Evolutionary conservation across 92 coral and sea anemone genomes (phyloP).

Genomic region (Galaxea fascicularis): DNA sequence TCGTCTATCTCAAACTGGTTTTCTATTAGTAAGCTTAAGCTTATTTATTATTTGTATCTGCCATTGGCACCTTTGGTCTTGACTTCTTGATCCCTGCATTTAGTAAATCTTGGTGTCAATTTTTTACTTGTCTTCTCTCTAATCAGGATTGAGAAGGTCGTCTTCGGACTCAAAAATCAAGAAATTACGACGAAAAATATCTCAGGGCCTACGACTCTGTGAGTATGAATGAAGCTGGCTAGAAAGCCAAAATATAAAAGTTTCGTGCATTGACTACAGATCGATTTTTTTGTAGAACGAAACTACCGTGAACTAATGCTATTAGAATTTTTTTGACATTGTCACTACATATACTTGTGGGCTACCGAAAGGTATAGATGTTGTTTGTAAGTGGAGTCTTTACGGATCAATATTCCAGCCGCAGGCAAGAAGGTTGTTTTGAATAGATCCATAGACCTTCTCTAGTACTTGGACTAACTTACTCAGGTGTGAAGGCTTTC

Average conservation of each 20-base stretch:
- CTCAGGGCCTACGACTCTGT: slow-evolving; percentile 96
- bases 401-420: background rate
- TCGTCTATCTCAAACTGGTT: slow-evolving; percentile 1
- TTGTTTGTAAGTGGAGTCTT: background rate
- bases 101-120: background rate
- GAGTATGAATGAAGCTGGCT: slow-evolving; percentile 38
- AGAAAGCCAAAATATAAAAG: background rate
- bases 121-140: background rate
- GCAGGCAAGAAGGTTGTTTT: background rate
- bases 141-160: slow-evolving; percentile 46
- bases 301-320: background rate
- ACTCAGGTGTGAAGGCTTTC: background rate
- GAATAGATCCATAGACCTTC: background rate
- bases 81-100: slow-evolving; percentile 7
- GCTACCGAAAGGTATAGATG: background rate
- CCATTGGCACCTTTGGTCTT: background rate
- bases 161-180: slow-evolving; percentile 90
- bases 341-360: background rate
- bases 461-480: too few species aligned
- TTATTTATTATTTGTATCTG: slow-evolving; percentile 1
- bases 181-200: slow-evolving; percentile 85
- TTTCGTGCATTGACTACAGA: background rate
- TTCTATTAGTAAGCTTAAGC: background rate
- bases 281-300: background rate
- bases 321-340: background rate